phyloP scores from a whole-genome alignment of 1,140 invertebrate genomes.

The Hestina assimilis region DNA sequence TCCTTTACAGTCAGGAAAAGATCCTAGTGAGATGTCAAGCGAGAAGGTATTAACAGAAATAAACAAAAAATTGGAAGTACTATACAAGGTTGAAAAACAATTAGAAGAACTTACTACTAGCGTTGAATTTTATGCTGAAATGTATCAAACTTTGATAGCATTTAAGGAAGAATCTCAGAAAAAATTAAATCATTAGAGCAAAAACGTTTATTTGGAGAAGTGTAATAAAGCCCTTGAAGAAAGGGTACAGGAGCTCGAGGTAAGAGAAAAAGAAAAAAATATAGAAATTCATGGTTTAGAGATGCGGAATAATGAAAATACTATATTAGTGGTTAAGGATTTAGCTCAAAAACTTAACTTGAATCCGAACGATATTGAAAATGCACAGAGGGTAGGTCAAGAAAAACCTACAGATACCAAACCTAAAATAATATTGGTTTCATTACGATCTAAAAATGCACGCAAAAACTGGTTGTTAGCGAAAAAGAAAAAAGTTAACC shows the following conservation, averaged over 20 bases:
- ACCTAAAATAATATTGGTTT: not conserved
- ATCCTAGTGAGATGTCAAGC: not conserved
- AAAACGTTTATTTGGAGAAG: too few relatives aligned
- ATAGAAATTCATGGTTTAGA: constrained; percentile 7
- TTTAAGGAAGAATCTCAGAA: too few relatives aligned
- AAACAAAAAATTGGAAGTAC: not conserved
- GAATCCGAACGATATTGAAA: constrained; percentile 2
- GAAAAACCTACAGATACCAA: constrained; percentile 2
- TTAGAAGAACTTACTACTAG: not conserved
- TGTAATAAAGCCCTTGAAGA: too few relatives aligned
- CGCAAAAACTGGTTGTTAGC: constrained; percentile 12
- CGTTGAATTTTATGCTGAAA: too few relatives aligned
- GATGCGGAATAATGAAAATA: constrained; percentile 1
- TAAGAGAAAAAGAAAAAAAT: constrained; percentile 4
- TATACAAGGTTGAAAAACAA: not conserved
- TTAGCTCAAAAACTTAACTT: constrained; percentile 1
- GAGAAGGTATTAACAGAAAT: not conserved
- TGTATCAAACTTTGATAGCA: too few relatives aligned
- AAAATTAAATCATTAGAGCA: too few relatives aligned
- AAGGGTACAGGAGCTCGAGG: too few relatives aligned
- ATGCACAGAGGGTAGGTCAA: constrained; percentile 7
- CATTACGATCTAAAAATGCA: constrained; percentile 7
- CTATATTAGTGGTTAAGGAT: not conserved
- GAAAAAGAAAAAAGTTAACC: constrained; percentile 15
- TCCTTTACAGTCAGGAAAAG: not conserved